phyloP scores from a whole-genome alignment of 2,888 invertebrate species.

The Pollenia labialis region DNA sequence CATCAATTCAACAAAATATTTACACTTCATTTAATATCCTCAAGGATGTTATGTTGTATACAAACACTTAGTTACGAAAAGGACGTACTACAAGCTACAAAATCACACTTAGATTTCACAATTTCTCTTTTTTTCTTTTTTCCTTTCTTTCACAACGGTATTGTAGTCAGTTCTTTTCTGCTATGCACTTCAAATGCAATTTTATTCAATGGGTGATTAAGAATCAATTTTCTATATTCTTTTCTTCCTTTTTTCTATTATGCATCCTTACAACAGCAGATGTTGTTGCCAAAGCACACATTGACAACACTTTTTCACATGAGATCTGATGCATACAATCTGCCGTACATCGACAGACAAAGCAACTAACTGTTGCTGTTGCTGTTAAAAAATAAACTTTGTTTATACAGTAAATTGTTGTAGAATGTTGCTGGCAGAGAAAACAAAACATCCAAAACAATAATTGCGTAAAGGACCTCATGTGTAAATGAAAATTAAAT shows the following conservation, averaged over 20 bases:
- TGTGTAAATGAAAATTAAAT: slow-evolving; percentile 28
- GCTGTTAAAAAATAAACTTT: not conserved
- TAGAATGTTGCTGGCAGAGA: slow-evolving; percentile 7
- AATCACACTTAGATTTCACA: slow-evolving; percentile 51
- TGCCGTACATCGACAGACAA: not conserved
- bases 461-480: slow-evolving; percentile 38
- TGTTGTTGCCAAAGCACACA: slow-evolving; percentile 29
- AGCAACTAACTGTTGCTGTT: slow-evolving; percentile 36
- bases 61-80: slow-evolving; percentile 57
- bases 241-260: slow-evolving; percentile 2
- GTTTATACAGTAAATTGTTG: slow-evolving; percentile 5
- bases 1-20: slow-evolving; percentile 66
- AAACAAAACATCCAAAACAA: slow-evolving; percentile 1
- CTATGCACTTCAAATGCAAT: slow-evolving; percentile 71
- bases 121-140: slow-evolving; percentile 42
- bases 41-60: slow-evolving; percentile 68
- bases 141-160: slow-evolving; percentile 48
- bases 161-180: slow-evolving; percentile 58
- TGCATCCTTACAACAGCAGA: slow-evolving; percentile 17
- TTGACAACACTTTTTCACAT: not conserved
- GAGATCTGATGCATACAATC: not conserved
- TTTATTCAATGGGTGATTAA: slow-evolving; percentile 74
- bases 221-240: slow-evolving; percentile 72
- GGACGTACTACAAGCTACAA: slow-evolving; percentile 54
- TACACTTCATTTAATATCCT: slow-evolving; percentile 73